Evolutionary conservation across 2,797 vertebrate genomes (phyloP).

Genomic region (Microcaecilia unicolor): DNA sequence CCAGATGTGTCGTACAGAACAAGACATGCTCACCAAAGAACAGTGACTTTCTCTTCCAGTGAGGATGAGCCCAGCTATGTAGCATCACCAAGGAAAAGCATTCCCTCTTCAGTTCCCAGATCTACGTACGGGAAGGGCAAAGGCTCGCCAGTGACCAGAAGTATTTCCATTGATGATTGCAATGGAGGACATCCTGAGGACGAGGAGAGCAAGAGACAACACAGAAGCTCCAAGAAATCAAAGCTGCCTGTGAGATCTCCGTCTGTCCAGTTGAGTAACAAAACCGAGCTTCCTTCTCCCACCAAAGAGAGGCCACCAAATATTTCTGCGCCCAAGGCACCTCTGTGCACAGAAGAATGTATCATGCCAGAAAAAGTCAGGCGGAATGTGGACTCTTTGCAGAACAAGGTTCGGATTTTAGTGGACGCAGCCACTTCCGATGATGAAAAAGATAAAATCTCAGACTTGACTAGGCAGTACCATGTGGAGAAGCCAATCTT

Average conservation of each 20-base stretch:
- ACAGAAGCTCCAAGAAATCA: conserved; percentile 30
- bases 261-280: conserved; percentile 7
- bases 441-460: background rate
- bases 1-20: background rate
- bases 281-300: background rate
- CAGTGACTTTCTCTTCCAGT: conserved; percentile 31
- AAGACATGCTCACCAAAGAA: conserved; percentile 30
- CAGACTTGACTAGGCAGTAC: background rate
- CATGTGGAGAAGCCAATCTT: too few relatives aligned
- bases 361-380: background rate
- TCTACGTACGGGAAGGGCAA: conserved; percentile 14
- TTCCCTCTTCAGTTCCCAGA: background rate
- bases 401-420: conserved; percentile 31
- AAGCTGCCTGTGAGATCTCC: conserved; percentile 34
- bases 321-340: background rate
- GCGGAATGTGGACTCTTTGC: background rate
- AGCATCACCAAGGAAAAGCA: conserved; percentile 24
- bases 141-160: background rate
- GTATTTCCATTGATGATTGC: background rate
- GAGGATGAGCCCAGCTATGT: conserved; percentile 34
- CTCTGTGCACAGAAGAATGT: conserved; percentile 2
- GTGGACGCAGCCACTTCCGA: conserved; percentile 35
- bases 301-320: conserved; percentile 2
- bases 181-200: conserved; percentile 2
- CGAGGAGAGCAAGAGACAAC: conserved; percentile 25